phyloP scores from a whole-genome alignment of 2,888 invertebrate genomes.

The Crossocerus cetratus region DNA sequence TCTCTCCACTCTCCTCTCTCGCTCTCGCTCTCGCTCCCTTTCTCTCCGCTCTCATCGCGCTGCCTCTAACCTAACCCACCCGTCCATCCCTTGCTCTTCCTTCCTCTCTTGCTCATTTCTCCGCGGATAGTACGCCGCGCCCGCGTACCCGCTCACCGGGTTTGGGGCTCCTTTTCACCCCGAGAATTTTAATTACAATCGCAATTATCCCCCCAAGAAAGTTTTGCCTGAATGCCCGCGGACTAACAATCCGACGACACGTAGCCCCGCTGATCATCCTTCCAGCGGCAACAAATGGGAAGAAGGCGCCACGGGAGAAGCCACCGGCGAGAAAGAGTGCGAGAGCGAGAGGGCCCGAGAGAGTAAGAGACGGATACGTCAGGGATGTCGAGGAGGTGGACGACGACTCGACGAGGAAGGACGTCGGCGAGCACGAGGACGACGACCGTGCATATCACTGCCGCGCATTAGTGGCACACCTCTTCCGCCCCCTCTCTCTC shows the following conservation, averaged over 20 bases:
- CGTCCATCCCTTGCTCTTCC: slow-evolving; percentile 36
- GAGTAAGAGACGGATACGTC: not conserved
- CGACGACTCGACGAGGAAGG: slow-evolving; percentile 13
- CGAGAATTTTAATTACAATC: slow-evolving; percentile 74
- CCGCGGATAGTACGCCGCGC: slow-evolving; percentile 44
- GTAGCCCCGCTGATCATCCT: slow-evolving; percentile 44
- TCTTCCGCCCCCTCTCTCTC: slow-evolving; percentile 18
- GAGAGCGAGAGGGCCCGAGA: not conserved
- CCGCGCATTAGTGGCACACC: slow-evolving; percentile 21
- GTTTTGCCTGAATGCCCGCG: slow-evolving; percentile 62
- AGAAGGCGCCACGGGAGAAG: slow-evolving; percentile 4
- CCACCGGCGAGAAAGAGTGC: not conserved
- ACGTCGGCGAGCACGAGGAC: slow-evolving; percentile 14
- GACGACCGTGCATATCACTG: slow-evolving; percentile 21
- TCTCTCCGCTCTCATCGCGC: slow-evolving; percentile 35
- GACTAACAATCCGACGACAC: slow-evolving; percentile 65
- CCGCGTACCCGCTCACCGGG: too few species aligned
- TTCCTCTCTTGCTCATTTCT: slow-evolving; percentile 62
- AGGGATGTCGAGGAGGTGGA: not conserved
- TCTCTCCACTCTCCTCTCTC: slow-evolving; percentile 32
- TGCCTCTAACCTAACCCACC: slow-evolving; percentile 29
- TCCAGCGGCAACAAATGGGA: slow-evolving; percentile 31
- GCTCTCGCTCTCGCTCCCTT: slow-evolving; percentile 24
- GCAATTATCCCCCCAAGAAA: slow-evolving; percentile 68
- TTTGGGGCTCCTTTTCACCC: slow-evolving; percentile 60